Base-by-base conservation (phyloP, 1,140 invertebrate species). In the Tribolium madens region DNA sequence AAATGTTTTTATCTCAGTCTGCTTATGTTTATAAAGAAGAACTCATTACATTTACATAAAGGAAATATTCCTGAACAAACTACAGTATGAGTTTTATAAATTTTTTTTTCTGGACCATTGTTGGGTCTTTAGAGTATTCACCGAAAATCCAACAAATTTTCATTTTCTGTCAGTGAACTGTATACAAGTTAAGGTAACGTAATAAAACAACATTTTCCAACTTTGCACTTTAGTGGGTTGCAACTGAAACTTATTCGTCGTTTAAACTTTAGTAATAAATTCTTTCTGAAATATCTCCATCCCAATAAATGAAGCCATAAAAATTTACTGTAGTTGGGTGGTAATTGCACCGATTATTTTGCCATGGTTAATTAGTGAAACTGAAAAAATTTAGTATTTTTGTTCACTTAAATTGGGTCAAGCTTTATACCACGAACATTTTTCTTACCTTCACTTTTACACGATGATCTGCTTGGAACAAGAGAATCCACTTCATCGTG, bases 181-280 rank as follows among this genome's bases (percentile, higher is more conserved):
- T 14, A 14, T 15, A 15, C 21, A 12, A 64, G 12, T 21, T 21
- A 33, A 64, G 21, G 26, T 64, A 64, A 64, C 36, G 36, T 9
- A 64, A 64, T 64, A 64, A 64, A 64, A 31, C 13, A 64, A 3
- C 21, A 12, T 64, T 36, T 42, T 31, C 26, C 21, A 64, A 64
- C 21, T 64, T 64, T 64, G 57, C 26, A 64, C 57, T 64, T 57
- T 64, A 64, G 14, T 15, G n/a, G 12, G 26, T 12, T 64, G 57
- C 57, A 64, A 57, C 21, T 36, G 21, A 33, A 60, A 64, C 21
- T 31, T 64, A 31, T 64, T 64, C 14, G 57, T 26, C 14, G 21
- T 64, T 57, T 64, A 64, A 36, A 64, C 21, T 64, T 64, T 4
- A 64, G 26, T 26, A 12, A 64, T 64, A 64, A 64, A 64, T 64